Evolutionary conservation across 2,888 invertebrate species (phyloP).

Genomic region (Drosophila macrospina): DNA sequence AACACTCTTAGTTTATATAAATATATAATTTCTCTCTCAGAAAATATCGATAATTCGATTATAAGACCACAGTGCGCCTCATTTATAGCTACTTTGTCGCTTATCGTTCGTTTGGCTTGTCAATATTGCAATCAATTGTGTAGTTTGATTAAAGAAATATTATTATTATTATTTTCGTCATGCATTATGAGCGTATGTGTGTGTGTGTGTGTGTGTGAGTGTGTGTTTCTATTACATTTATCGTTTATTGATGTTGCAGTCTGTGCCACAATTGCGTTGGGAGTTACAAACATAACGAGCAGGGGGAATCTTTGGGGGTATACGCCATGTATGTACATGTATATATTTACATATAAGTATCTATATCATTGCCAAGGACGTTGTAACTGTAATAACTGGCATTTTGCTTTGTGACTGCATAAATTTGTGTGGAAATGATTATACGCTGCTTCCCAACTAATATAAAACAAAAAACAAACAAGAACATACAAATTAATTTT

Average conservation of each 20-base stretch:
- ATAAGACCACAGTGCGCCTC: constrained; percentile 34
- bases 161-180: constrained; percentile 46
- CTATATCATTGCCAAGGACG: constrained; percentile 32
- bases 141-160: constrained; percentile 65
- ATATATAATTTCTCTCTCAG: too few species aligned
- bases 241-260: constrained; percentile 53
- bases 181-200: constrained; percentile 25
- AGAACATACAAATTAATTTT: constrained; percentile 14
- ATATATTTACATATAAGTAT: too few species aligned
- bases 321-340: not conserved
- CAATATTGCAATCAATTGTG: constrained; percentile 68
- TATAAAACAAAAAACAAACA: too few species aligned
- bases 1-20: too few species aligned
- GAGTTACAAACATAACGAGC: constrained; percentile 2
- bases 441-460: constrained; percentile 11
- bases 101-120: constrained; percentile 57
- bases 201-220: constrained; percentile 14
- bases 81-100: constrained; percentile 23
- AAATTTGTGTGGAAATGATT: constrained; percentile 18
- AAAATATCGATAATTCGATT: constrained; percentile 9
- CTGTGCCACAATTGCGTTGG: constrained; percentile 43
- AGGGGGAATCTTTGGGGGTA: not conserved
- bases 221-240: constrained; percentile 42
- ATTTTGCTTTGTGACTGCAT: constrained; percentile 11
- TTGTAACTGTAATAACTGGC: constrained; percentile 10